Evolutionary conservation across 2,888 invertebrate species (phyloP).

Genomic region (Marasmarcha lunaedactyla): DNA sequence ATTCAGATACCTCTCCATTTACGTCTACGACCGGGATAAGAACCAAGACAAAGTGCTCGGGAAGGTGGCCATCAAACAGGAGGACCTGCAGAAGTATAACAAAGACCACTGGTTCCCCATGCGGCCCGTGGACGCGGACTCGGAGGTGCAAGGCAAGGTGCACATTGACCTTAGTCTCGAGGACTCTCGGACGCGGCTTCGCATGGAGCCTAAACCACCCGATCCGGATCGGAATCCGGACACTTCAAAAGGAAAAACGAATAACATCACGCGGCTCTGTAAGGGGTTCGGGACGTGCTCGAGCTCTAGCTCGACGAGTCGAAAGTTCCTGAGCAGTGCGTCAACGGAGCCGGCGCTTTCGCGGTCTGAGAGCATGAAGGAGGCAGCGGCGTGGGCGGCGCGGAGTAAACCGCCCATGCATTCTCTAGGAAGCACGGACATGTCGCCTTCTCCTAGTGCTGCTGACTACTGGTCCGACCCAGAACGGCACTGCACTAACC

Average conservation of each 20-base stretch:
- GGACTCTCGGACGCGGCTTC: constrained; percentile 62
- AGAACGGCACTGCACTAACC: constrained; percentile 57
- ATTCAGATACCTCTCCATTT: constrained; percentile 90
- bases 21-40: constrained; percentile 88
- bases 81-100: constrained; percentile 87
- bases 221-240: constrained; percentile 46
- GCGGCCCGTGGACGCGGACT: constrained; percentile 87
- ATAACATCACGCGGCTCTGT: constrained; percentile 51
- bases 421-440: constrained; percentile 48
- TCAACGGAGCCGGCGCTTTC: constrained; percentile 55
- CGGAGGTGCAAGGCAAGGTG: constrained; percentile 92
- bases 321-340: constrained; percentile 48
- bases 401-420: constrained; percentile 56
- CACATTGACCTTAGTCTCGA: constrained; percentile 84
- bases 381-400: constrained; percentile 44
- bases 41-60: constrained; percentile 87
- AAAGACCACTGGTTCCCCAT: constrained; percentile 94
- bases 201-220: constrained; percentile 64
- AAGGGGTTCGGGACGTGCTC: constrained; percentile 62
- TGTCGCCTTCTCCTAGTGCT: constrained; percentile 51
- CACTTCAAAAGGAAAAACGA: constrained; percentile 43
- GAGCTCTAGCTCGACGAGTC: constrained; percentile 58
- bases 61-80: constrained; percentile 86
- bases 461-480: constrained; percentile 66
- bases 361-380: constrained; percentile 60